Percentiles rank a stretch among this genome's conserved stretches.
Evolutionary conservation across 2,113 vertebrate genomes (phyloP).

Genomic region (Sakesphorus luctuosus): DNA sequence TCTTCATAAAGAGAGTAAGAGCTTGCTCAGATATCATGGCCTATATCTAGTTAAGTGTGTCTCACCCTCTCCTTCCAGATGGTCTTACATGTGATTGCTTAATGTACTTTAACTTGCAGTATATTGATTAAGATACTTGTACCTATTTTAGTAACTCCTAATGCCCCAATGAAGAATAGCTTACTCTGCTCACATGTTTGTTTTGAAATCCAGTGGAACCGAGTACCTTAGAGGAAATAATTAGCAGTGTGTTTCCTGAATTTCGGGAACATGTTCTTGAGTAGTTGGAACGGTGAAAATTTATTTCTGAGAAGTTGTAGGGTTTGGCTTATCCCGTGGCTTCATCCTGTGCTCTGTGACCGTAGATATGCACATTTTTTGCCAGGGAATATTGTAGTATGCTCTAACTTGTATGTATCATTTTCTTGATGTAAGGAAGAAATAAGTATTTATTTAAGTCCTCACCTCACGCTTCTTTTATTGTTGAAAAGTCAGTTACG

Average conservation of each 20-base stretch:
- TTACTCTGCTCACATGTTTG: background rate
- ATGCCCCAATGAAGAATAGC: background rate
- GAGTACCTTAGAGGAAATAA: slow-evolving; percentile 12
- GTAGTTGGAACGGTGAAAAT: background rate
- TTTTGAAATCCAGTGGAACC: background rate
- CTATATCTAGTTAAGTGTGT: background rate
- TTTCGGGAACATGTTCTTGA: background rate
- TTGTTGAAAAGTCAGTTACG: background rate
- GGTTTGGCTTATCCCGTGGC: background rate
- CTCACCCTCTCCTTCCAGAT: background rate
- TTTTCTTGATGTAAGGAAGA: background rate
- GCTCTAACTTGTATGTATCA: background rate
- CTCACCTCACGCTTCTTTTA: background rate
- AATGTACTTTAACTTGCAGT: background rate
- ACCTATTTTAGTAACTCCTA: background rate
- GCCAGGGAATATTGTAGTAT: background rate
- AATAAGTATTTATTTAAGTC: background rate
- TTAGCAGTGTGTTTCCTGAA: slow-evolving; percentile 31
- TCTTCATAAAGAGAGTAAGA: background rate
- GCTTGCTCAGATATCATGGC: background rate
- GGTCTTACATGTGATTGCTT: background rate
- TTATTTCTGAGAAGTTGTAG: slow-evolving; percentile 28
- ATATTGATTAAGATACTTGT: background rate
- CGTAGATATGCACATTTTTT: background rate
- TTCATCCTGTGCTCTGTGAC: background rate